Percentiles rank a stretch among this genome's conserved stretches.
phyloP scores from a whole-genome alignment of 2,888 invertebrate species.

The Heteropelma amictum region DNA sequence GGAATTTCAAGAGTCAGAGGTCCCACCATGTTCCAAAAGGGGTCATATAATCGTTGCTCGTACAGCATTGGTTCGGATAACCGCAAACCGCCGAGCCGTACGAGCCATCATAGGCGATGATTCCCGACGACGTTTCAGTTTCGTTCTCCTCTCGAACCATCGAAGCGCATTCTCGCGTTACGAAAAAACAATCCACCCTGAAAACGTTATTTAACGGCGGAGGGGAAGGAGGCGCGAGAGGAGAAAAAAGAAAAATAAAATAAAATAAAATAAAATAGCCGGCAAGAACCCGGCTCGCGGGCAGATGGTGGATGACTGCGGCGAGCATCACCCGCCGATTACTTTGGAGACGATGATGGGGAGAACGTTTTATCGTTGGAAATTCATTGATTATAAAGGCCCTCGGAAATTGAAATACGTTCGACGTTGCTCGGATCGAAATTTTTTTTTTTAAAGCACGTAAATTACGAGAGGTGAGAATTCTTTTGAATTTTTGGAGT shows the following conservation, averaged over 20 bases:
- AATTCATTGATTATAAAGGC: constrained; percentile 17
- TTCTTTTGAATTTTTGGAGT: no score
- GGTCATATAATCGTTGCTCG: constrained; percentile 30
- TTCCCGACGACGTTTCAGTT: no score
- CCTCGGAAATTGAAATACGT: neutral
- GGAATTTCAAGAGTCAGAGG: constrained; percentile 34
- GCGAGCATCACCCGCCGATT: constrained; percentile 12
- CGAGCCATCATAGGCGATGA: no score
- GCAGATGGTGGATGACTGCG: constrained; percentile 43
- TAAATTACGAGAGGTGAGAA: no score
- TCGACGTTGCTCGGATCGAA: no score
- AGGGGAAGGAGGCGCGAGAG: no score
- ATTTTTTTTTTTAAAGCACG: no score
- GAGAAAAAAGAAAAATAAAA: constrained; percentile 32
- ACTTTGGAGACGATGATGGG: constrained; percentile 14
- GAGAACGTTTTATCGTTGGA: constrained; percentile 7
- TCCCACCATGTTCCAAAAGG: constrained; percentile 37
- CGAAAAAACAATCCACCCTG: constrained; percentile 42
- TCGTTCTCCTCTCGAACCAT: constrained; percentile 16
- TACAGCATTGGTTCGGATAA: constrained; percentile 35
- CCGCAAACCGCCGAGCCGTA: constrained; percentile 31
- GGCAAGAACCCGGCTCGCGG: constrained; percentile 13
- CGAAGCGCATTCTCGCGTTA: constrained; percentile 8
- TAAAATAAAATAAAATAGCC: neutral
- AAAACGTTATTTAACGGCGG: constrained; percentile 28